Base-by-base conservation (phyloP, 2,888 invertebrate species). In the Drosophila birchii region DNA sequence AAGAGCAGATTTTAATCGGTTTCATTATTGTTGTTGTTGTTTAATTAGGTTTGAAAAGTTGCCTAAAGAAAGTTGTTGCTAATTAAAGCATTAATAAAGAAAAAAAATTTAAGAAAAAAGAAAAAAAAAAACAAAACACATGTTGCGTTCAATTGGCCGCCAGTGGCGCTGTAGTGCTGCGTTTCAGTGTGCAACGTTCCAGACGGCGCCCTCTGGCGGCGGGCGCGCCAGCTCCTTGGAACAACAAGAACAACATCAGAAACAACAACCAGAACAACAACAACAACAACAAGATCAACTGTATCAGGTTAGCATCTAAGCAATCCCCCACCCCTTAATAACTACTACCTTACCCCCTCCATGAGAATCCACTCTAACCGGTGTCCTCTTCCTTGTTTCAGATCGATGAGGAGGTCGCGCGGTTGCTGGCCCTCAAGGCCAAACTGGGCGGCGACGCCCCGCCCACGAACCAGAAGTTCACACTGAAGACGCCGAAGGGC, bases 401-500 rank as follows among this genome's bases (percentile, higher is more conserved):
- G 98, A 96, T 98, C 82, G 95, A 96, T 92, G 95, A 96, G 90
- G 97, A 97, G 93, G 96, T 98, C 41, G 94, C 95, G 0, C 97
- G 96, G 90, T 93, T 98, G 59, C 92, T 97, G 77, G 95, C 95
- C 60, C 92, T 98, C 45, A 98, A 98, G 93, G 95, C 96, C 4
- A 95, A 96, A 88, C 91, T 97, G 3, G 92, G 93, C 51, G 94
- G 94, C 85, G 95, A 95, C 91, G 93, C 93, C 75, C 93, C 93
- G 8, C 68, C 95, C 95, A 80, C 92, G 92, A 70, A 79, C 54
- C 96, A 96, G 81, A 98, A 97, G 92, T 96, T 97, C 90, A 95
- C 94, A 0, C 95, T 98, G 60, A 98, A 98, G 93, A 97, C 97
- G 0, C 95, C 98, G 0, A 98, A 98, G 92, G 97, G 99, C 6